Percentiles rank a stretch among this genome's conserved stretches.
Conservation (phyloP, 2,888 invertebrate species). For the Plagodis dolabraria region DNA sequence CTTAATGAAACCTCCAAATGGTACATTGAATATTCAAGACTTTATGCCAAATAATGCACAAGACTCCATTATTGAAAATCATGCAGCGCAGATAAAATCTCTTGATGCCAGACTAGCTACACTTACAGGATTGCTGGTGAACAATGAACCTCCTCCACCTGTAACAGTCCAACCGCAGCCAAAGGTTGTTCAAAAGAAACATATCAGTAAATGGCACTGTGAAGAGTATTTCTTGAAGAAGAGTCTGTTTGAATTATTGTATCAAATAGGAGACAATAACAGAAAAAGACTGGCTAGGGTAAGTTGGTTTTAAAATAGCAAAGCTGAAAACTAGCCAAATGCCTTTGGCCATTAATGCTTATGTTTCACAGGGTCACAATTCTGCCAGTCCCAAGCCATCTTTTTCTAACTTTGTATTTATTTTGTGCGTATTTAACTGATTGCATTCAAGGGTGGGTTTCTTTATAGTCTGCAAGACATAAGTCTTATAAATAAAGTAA, state of each 20-base stretch:
- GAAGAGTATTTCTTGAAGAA: conserved; percentile 75
- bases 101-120: conserved; percentile 68
- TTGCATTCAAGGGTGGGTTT: too few species aligned
- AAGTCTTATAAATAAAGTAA: too few species aligned
- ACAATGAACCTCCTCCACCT: conserved; percentile 44
- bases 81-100: conserved; percentile 62
- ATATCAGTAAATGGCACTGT: conserved; percentile 73
- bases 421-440: too few species aligned
- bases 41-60: conserved; percentile 29
- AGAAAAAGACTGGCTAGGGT: conserved; percentile 69
- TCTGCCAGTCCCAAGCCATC: too few species aligned
- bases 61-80: conserved; percentile 52
- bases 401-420: too few species aligned
- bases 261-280: conserved; percentile 70
- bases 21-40: conserved; percentile 17
- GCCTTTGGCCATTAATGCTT: too few species aligned
- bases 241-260: conserved; percentile 67
- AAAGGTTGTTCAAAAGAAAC: conserved; percentile 42
- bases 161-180: conserved; percentile 24
- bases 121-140: conserved; percentile 58
- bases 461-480: too few species aligned
- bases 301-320: not conserved
- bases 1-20: conserved; percentile 3
- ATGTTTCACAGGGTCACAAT: too few species aligned
- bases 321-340: too few species aligned